Evolutionary conservation across 2,797 vertebrate genomes (phyloP).

Genomic region (Lerista edwardsae): DNA sequence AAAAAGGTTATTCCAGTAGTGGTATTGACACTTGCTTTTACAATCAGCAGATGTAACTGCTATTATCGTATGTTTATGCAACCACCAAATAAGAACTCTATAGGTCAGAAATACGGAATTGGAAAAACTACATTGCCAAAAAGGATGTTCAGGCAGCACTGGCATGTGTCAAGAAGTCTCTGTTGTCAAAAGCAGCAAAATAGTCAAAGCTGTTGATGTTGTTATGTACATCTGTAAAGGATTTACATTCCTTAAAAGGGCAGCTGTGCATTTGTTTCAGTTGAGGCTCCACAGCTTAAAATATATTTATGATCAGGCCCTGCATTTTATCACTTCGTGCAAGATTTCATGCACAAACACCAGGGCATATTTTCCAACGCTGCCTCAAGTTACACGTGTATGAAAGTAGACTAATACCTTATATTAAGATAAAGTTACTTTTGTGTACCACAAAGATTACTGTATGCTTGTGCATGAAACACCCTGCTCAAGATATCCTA

Average conservation of each 20-base stretch:
- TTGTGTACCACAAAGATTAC: neutral
- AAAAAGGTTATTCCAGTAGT: neutral
- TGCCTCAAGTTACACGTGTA: neutral
- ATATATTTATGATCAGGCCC: neutral
- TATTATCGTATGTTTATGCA: neutral
- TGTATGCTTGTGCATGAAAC: neutral
- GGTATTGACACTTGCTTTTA: neutral
- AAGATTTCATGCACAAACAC: constrained; percentile 17
- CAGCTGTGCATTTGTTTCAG: neutral
- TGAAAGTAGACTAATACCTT: neutral
- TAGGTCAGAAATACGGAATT: neutral
- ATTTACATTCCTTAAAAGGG: neutral
- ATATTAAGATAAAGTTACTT: neutral
- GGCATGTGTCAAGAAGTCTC: rapidly evolving
- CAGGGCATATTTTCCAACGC: neutral
- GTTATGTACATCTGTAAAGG: neutral
- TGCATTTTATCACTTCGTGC: neutral
- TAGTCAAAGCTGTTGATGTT: too few species aligned
- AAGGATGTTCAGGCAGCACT: neutral
- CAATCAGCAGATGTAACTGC: too few species aligned
- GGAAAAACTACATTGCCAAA: neutral
- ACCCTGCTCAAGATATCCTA: neutral
- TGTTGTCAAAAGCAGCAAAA: neutral
- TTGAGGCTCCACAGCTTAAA: neutral
- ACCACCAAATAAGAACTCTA: neutral